A percentile compares a stretch with the other conserved stretches of the same genome.
These are phyloP conservation scores for Camponotus pennsylvanicus DNA, from an alignment of 1,140 invertebrate species.

Conservation along the genomic window DNA sequence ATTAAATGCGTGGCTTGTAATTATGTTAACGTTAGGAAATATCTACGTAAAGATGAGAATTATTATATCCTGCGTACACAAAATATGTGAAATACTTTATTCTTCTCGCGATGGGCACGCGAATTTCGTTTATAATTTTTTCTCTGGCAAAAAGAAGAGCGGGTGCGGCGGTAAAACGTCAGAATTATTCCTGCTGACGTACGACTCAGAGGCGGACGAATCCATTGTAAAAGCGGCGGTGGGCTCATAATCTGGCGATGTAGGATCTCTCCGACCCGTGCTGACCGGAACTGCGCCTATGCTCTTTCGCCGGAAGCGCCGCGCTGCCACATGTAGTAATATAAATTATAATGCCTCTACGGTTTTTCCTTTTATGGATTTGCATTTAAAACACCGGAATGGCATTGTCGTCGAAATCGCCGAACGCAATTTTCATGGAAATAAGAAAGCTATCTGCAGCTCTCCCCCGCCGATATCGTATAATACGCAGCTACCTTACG, in stretches of 20 bases:
- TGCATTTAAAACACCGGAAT: conserved; percentile 83
- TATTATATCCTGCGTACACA: too few relatives aligned
- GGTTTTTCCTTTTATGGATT: conserved; percentile 84
- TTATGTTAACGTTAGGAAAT: not conserved
- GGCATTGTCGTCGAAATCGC: conserved; percentile 80
- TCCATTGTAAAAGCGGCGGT: conserved; percentile 83
- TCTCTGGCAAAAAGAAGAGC: conserved; percentile 27
- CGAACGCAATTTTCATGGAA: conserved; percentile 80
- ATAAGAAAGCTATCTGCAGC: conserved; percentile 71
- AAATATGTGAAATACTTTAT: too few relatives aligned
- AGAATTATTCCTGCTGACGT: conserved; percentile 82
- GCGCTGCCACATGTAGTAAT: conserved; percentile 86
- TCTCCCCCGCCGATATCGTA: conserved; percentile 11
- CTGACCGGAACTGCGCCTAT: conserved; percentile 86
- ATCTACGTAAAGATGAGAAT: not conserved
- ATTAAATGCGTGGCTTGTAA: not conserved
- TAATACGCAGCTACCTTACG: not conserved
- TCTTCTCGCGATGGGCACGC: not conserved
- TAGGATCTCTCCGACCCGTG: conserved; percentile 83
- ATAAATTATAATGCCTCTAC: conserved; percentile 86
- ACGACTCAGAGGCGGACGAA: conserved; percentile 81
- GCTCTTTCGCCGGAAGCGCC: conserved; percentile 84
- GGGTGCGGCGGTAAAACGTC: conserved; percentile 61
- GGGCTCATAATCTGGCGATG: conserved; percentile 85
- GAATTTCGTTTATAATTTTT: conserved; percentile 26